Evolutionary conservation across 2,797 vertebrate genomes (phyloP).

Genomic region (Lacerta viridis): DNA sequence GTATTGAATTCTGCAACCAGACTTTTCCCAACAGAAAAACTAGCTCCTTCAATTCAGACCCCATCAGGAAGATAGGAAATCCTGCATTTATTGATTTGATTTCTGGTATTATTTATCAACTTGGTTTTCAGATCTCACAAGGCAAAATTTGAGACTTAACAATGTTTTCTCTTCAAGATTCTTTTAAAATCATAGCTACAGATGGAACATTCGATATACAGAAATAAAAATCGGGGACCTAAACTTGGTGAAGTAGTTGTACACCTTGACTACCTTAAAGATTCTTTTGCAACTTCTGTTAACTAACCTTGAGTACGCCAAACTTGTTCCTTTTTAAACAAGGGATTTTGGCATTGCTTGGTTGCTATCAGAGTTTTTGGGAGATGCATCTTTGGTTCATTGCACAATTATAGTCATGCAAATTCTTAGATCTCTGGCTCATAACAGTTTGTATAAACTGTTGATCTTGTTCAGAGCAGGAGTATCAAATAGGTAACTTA

Average conservation of each 20-base stretch:
- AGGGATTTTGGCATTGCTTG: background rate
- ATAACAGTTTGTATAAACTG: background rate
- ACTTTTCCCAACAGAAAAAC: background rate
- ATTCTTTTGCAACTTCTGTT: background rate
- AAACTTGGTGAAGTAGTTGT: background rate
- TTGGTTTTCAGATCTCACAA: too few species aligned
- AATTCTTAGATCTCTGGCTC: background rate
- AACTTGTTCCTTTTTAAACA: constrained; percentile 1
- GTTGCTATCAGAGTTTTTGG: background rate
- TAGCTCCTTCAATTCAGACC: background rate
- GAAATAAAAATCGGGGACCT: background rate
- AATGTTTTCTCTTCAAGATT: background rate
- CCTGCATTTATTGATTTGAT: background rate
- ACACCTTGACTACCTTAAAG: background rate
- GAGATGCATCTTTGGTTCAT: background rate
- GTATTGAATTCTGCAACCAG: background rate
- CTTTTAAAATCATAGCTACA: background rate
- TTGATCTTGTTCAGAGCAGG: background rate
- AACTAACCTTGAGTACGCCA: background rate
- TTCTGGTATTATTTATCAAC: too few species aligned
- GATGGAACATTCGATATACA: background rate
- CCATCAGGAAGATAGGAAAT: background rate
- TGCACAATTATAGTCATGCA: background rate
- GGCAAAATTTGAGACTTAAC: background rate
- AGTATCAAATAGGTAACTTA: background rate